These are phyloP conservation scores for Odobenus rosmarus DNA, from an alignment of 2,113 vertebrate species.

Conservation along the genomic window DNA sequence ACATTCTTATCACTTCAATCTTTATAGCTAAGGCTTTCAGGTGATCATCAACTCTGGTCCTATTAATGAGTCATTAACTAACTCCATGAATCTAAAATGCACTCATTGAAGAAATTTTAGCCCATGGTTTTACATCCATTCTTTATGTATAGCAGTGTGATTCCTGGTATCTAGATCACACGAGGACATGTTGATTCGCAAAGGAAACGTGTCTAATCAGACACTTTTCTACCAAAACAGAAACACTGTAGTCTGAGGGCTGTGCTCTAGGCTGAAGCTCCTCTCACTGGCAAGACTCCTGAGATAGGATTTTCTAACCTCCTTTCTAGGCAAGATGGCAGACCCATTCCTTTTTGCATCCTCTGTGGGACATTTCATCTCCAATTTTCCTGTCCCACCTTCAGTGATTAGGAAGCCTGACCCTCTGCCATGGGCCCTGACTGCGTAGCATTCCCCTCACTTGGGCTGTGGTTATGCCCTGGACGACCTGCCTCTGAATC, in stretches of 20 bases:
- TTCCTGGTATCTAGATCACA: background rate
- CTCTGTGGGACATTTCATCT: no score
- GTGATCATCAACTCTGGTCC: background rate
- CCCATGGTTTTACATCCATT: background rate
- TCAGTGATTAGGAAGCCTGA: background rate
- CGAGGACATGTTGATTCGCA: background rate
- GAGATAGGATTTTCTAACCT: background rate
- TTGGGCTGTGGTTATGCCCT: background rate
- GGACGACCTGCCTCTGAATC: background rate
- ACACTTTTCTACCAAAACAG: background rate
- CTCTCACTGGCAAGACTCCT: background rate
- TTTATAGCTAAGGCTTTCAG: background rate
- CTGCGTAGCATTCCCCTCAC: rapidly evolving
- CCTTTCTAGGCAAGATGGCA: background rate
- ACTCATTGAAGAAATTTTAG: background rate
- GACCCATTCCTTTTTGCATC: rapidly evolving
- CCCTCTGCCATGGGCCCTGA: rapidly evolving
- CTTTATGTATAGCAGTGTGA: background rate
- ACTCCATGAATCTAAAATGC: background rate
- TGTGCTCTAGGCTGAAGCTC: background rate
- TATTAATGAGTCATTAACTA: background rate
- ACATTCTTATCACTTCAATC: background rate
- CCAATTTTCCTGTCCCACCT: rapidly evolving
- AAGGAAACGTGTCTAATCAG: background rate
- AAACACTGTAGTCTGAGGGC: background rate